These are phyloP conservation scores for Ochlodes sylvanus DNA, from an alignment of 2,888 invertebrate species.

Conservation along the genomic window DNA sequence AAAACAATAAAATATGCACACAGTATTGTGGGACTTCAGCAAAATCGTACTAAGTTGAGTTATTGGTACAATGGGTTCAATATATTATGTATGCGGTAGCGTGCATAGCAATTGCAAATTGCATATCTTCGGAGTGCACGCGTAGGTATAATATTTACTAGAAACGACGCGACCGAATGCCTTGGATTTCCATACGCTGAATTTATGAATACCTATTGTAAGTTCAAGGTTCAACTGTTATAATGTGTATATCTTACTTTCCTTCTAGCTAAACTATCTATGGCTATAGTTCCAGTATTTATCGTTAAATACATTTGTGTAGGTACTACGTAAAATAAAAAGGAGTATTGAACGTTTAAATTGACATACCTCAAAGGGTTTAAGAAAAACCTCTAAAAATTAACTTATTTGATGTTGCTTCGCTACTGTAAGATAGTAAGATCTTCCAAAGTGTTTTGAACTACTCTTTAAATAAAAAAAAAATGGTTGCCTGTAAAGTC, in stretches of 20 bases:
- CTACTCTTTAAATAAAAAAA: too few species aligned
- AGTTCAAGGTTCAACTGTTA: neutral
- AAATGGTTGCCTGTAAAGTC: too few species aligned
- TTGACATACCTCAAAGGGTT: too few species aligned
- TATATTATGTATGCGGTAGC: slow-evolving; percentile 16
- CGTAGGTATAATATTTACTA: slow-evolving; percentile 16
- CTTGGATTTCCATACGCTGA: slow-evolving; percentile 18
- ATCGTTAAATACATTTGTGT: too few species aligned
- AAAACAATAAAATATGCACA: neutral
- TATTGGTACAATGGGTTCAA: neutral
- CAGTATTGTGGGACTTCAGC: neutral
- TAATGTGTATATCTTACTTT: neutral
- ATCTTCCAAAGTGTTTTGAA: too few species aligned
- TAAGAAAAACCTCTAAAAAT: too few species aligned
- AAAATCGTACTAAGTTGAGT: slow-evolving; percentile 7
- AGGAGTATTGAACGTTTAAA: too few species aligned
- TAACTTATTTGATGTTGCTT: too few species aligned
- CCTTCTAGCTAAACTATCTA: too few species aligned
- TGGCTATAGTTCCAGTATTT: too few species aligned
- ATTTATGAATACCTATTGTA: slow-evolving; percentile 1
- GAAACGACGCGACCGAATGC: neutral
- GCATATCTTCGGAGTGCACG: slow-evolving; percentile 18
- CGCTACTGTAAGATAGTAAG: too few species aligned
- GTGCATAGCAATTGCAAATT: slow-evolving; percentile 22
- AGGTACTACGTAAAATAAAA: too few species aligned